phyloP scores from a whole-genome alignment of 1,140 invertebrate genomes.

The Pseudomyrmex sp. region DNA sequence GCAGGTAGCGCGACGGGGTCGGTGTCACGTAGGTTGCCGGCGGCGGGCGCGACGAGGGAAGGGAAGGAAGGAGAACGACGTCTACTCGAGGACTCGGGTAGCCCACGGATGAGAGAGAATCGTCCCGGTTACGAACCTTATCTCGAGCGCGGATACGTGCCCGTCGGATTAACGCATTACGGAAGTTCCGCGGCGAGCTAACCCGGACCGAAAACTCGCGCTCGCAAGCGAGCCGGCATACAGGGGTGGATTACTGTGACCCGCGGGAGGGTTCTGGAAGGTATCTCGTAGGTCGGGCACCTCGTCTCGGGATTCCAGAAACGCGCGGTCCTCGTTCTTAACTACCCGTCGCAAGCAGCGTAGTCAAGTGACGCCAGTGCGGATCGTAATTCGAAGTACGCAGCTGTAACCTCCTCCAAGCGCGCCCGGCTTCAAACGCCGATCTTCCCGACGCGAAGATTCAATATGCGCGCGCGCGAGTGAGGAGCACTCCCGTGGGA shows the following conservation, averaged over 20 bases:
- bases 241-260: slow-evolving; percentile 46
- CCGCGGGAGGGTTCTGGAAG: neutral
- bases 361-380: slow-evolving; percentile 16
- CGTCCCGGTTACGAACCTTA: slow-evolving; percentile 72
- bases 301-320: slow-evolving; percentile 73
- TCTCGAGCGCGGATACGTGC: slow-evolving; percentile 76
- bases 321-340: slow-evolving; percentile 63
- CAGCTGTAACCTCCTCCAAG: slow-evolving; percentile 27
- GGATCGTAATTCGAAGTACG: slow-evolving; percentile 78
- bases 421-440: slow-evolving; percentile 21
- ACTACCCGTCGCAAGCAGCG: slow-evolving; percentile 45
- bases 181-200: slow-evolving; percentile 81
- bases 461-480: slow-evolving; percentile 33
- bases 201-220: slow-evolving; percentile 76
- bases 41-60: slow-evolving; percentile 28
- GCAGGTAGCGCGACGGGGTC: slow-evolving; percentile 59
- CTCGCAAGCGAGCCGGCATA: neutral
- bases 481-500: slow-evolving; percentile 23
- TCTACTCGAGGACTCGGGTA: slow-evolving; percentile 49
- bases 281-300: neutral
- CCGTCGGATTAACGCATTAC: slow-evolving; percentile 83
- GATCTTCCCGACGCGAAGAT: slow-evolving; percentile 49
- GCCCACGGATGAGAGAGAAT: slow-evolving; percentile 57
- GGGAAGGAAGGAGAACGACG: slow-evolving; percentile 7
- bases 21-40: slow-evolving; percentile 66